A percentile compares a stretch with the other conserved stretches of the same genome.
phyloP scores from a whole-genome alignment of 2,113 vertebrate species.

The Cettia cetti region DNA sequence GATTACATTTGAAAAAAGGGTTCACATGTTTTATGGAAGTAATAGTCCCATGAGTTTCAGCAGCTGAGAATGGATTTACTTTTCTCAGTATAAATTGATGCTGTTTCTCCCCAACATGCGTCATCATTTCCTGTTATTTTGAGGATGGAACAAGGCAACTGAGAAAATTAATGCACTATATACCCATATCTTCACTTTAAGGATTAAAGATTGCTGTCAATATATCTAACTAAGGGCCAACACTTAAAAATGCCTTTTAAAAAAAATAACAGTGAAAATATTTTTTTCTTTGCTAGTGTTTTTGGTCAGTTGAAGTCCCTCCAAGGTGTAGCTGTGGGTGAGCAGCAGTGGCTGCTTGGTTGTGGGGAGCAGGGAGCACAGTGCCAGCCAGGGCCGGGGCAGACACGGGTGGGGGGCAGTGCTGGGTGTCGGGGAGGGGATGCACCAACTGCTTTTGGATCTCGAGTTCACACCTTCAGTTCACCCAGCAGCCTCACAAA shows the following conservation, averaged over 20 bases:
- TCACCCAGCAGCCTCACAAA: neutral
- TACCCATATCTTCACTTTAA: neutral
- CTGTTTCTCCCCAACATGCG: neutral
- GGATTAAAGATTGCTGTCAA: neutral
- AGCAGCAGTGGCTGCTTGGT: accelerated
- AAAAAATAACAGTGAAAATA: neutral
- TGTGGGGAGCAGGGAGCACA: neutral
- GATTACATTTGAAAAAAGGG: neutral
- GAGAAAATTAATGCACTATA: neutral
- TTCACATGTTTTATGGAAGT: neutral
- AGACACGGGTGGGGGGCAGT: neutral
- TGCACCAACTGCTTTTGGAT: neutral
- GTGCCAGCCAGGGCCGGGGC: accelerated
- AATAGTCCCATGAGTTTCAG: neutral
- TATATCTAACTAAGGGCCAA: neutral
- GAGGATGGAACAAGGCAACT: neutral
- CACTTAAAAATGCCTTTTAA: neutral
- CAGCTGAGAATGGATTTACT: neutral
- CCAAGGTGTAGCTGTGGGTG: accelerated
- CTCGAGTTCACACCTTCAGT: accelerated
- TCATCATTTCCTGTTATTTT: neutral
- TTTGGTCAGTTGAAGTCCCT: neutral
- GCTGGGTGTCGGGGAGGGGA: neutral
- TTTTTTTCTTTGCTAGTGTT: neutral
- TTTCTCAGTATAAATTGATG: neutral